Percentiles rank a stretch among this genome's conserved stretches.
Evolutionary conservation across 2,888 invertebrate genomes (phyloP).

Genomic region (Patella depressa): DNA sequence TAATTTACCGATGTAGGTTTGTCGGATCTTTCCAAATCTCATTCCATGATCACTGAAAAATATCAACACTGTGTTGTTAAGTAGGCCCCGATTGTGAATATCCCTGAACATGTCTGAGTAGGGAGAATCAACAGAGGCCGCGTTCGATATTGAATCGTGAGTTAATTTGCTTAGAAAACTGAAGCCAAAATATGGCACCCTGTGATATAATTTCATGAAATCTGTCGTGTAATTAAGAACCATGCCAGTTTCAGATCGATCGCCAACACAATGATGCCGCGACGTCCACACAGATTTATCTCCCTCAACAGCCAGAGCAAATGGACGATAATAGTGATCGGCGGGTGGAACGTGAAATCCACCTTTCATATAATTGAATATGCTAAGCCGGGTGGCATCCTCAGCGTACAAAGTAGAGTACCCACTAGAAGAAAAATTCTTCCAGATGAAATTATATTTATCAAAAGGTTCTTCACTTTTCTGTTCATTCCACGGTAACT

Average conservation of each 20-base stretch:
- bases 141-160: slow-evolving; percentile 86
- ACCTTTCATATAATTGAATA: slow-evolving; percentile 84
- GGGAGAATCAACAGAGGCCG: slow-evolving; percentile 80
- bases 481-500: slow-evolving; percentile 67
- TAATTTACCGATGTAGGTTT: slow-evolving; percentile 81
- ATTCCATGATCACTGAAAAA: slow-evolving; percentile 89
- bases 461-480: slow-evolving; percentile 72
- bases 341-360: slow-evolving; percentile 86
- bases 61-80: slow-evolving; percentile 48
- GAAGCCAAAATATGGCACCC: slow-evolving; percentile 80
- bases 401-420: slow-evolving; percentile 86
- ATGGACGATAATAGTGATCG: slow-evolving; percentile 86
- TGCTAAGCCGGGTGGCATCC: slow-evolving; percentile 83
- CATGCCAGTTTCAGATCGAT: slow-evolving; percentile 79
- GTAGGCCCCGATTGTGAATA: slow-evolving; percentile 53
- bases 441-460: too few relatives aligned
- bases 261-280: slow-evolving; percentile 77
- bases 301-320: slow-evolving; percentile 76
- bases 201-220: slow-evolving; percentile 76
- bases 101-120: slow-evolving; percentile 76
- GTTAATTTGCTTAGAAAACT: slow-evolving; percentile 87
- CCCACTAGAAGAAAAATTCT: slow-evolving; percentile 80
- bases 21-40: slow-evolving; percentile 85
- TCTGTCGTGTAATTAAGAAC: slow-evolving; percentile 79
- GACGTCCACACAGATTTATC: slow-evolving; percentile 48